phyloP scores from a whole-genome alignment of 2,888 invertebrate species.

The Himalopsyche anomala region DNA sequence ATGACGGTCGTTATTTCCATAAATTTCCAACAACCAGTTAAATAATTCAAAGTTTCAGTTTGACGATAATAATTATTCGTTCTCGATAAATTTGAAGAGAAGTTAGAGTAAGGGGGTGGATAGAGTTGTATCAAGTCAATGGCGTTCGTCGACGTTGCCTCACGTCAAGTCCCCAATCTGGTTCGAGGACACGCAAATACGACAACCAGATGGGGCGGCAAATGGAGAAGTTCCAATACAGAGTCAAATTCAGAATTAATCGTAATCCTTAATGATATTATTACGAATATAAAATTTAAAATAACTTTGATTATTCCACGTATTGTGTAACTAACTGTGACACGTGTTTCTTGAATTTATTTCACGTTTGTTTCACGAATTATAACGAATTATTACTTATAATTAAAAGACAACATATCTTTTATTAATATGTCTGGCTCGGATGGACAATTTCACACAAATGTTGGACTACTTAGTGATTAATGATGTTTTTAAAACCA shows the following conservation, averaged over 20 bases:
- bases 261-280: too few relatives aligned
- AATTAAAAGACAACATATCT: too few relatives aligned
- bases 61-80: not conserved
- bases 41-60: not conserved
- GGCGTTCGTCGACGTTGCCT: not conserved
- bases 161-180: not conserved
- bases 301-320: too few relatives aligned
- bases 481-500: too few relatives aligned
- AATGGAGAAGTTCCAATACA: not conserved
- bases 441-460: too few relatives aligned
- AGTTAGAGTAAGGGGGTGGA: not conserved
- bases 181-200: not conserved
- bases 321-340: too few relatives aligned
- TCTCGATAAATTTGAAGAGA: not conserved
- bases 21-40: not conserved
- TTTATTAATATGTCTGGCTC: too few relatives aligned
- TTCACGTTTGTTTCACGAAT: too few relatives aligned
- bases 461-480: too few relatives aligned
- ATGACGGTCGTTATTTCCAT: not conserved
- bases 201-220: not conserved
- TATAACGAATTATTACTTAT: too few relatives aligned
- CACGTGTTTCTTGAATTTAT: too few relatives aligned
- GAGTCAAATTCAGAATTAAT: not conserved
- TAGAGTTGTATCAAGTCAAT: conserved; percentile 19
- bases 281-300: too few relatives aligned